Percentiles rank a stretch among this genome's conserved stretches.
phyloP scores from a whole-genome alignment of 2,797 vertebrate species.

The Intellagama lesueurii region DNA sequence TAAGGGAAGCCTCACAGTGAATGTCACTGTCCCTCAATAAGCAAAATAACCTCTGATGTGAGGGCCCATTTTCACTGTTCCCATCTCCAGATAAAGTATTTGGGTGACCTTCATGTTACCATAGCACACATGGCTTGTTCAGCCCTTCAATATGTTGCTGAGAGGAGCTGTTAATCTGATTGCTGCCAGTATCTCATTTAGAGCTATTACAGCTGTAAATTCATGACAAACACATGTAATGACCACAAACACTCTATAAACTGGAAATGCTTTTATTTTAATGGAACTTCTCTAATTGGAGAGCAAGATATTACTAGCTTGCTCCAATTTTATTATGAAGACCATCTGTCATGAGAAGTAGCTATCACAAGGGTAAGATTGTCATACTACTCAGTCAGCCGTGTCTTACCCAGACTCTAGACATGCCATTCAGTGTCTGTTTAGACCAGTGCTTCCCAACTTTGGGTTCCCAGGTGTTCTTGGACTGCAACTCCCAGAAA shows the following conservation, averaged over 20 bases:
- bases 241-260: not conserved
- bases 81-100: not conserved
- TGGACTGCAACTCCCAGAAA: too few species aligned
- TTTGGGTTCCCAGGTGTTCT: too few species aligned
- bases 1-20: not conserved
- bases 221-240: not conserved
- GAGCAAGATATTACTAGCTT: not conserved
- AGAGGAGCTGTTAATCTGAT: not conserved
- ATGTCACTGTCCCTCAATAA: not conserved
- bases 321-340: not conserved
- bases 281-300: not conserved
- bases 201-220: not conserved
- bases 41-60: not conserved
- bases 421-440: too few species aligned
- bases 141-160: not conserved
- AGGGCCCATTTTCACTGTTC: not conserved
- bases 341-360: not conserved
- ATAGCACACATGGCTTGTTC: not conserved
- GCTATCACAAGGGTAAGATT: too few species aligned
- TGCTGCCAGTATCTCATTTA: not conserved
- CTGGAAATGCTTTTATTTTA: constrained; percentile 2
- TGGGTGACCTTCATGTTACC: not conserved
- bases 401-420: too few species aligned
- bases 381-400: too few species aligned
- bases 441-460: too few species aligned